Evolutionary conservation across 1,140 invertebrate species (phyloP).

Genomic region (Rhyacophila brunnea): DNA sequence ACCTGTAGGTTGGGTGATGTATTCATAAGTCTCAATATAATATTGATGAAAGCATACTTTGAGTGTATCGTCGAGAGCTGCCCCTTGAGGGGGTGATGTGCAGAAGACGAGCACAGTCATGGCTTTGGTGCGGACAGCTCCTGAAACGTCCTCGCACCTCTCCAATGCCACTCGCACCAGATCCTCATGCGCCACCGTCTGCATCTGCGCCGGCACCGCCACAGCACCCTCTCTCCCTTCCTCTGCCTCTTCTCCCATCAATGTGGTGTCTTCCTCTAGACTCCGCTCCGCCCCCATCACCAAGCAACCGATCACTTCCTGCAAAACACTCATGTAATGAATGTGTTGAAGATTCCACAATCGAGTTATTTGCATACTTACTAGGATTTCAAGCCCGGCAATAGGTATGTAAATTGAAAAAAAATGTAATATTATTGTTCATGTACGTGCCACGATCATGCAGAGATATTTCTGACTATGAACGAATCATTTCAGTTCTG

Average conservation of each 20-base stretch:
- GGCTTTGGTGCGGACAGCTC: conserved; percentile 43
- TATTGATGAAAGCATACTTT: conserved; percentile 37
- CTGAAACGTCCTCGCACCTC: conserved; percentile 42
- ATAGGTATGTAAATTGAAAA: too few relatives aligned
- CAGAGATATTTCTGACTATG: too few relatives aligned
- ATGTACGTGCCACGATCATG: too few relatives aligned
- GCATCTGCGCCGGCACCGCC: background rate
- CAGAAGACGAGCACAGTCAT: conserved; percentile 41
- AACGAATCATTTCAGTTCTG: too few relatives aligned
- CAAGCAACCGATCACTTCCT: conserved; percentile 30
- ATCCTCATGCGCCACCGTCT: conserved; percentile 38
- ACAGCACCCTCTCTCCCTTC: background rate
- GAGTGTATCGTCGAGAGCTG: conserved; percentile 38
- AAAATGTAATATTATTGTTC: too few relatives aligned
- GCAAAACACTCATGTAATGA: background rate
- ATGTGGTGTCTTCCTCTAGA: conserved; percentile 38
- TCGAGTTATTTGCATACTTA: too few relatives aligned
- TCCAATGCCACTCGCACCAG: conserved; percentile 46
- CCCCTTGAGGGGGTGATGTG: conserved; percentile 28
- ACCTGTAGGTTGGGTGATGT: too few relatives aligned
- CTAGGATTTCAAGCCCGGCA: too few relatives aligned
- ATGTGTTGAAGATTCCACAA: too few relatives aligned
- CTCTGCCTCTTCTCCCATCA: conserved; percentile 37
- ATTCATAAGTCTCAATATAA: too few relatives aligned
- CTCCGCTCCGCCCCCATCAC: conserved; percentile 34